Evolutionary conservation across 2,797 vertebrate species (phyloP), one percentile per base, ranked within the genome.

Genomic region (Enteromius mattozi): DNA sequence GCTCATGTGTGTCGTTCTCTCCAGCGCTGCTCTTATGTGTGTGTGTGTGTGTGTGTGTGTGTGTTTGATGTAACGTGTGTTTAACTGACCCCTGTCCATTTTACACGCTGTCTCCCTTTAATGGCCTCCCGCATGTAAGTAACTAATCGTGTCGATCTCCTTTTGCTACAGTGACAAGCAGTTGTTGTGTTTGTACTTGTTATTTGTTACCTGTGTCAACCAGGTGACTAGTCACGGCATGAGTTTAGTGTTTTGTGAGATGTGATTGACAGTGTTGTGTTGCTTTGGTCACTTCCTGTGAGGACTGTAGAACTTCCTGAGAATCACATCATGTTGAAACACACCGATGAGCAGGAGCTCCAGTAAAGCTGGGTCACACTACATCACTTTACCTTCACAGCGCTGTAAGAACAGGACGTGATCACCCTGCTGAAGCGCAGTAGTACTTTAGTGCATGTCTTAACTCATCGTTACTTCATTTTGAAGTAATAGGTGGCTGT

Each of bases 111-210:
- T 86, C 86, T 89, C 71, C 83, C 82, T 72, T 54, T 87, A 89
- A 80, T 35, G 88, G 88, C 86, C 82, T 72, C 86, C 82, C 72
- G 88, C 88, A 89, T 89, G 88, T 89, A 89, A 89, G 88, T 89
- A 89, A 87, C 85, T 83, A 81, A 87, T 81, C 19, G 30, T 54
- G 80, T 84, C 40, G 45, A 69, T 78, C 45, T 71, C 65, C 33
- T 76, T 76, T 75, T 33, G 16, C n/a, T 82, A 10, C 12, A 80
- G 82, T 72, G 45, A 49, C 63, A 33, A 70, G 2, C 33, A 2
- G 4, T 13, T 33, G 35, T 42, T 35, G 49, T 75, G 71, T 42
- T 33, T 59, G 33, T 27, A 42, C 33, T 77, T 33, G 42, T 79
- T 37, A 8, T 80, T 49, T 61, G 74, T 82, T 40, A 59, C 13